phyloP scores from a whole-genome alignment of 2,797 vertebrate genomes.

The Parauchenoglanis ngamensis region DNA sequence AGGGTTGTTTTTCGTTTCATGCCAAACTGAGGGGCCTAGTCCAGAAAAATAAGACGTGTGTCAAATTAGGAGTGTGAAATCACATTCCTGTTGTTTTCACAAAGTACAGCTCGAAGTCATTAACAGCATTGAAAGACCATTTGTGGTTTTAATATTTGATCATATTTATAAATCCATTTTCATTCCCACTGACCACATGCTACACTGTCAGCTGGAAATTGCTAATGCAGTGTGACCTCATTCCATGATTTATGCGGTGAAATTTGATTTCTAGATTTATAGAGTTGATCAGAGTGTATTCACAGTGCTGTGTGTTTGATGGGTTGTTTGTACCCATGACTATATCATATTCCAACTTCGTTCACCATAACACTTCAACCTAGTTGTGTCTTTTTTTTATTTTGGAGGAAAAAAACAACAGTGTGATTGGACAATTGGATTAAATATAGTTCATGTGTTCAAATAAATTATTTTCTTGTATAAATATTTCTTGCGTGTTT shows the following conservation, averaged over 20 bases:
- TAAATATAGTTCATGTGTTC: constrained; percentile 73
- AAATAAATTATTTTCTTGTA: constrained; percentile 85
- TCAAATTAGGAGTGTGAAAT: constrained; percentile 48
- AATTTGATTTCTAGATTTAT: constrained; percentile 11
- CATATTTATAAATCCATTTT: constrained; percentile 13
- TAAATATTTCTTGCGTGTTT: constrained; percentile 51
- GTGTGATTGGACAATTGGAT: constrained; percentile 70
- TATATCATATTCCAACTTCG: constrained; percentile 32
- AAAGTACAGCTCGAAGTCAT: not conserved
- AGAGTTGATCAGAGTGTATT: constrained; percentile 19
- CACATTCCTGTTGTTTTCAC: constrained; percentile 19
- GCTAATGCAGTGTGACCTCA: not conserved
- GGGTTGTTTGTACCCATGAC: constrained; percentile 39
- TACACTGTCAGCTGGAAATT: constrained; percentile 6
- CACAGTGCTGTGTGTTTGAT: constrained; percentile 44
- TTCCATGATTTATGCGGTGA: not conserved
- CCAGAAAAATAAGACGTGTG: constrained; percentile 28
- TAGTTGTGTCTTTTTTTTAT: constrained; percentile 66
- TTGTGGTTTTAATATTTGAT: constrained; percentile 2
- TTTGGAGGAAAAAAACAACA: constrained; percentile 59
- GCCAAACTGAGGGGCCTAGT: constrained; percentile 45
- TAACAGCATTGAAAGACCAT: not conserved
- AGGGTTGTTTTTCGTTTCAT: constrained; percentile 48
- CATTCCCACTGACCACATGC: not conserved
- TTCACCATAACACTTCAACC: constrained; percentile 60